Percentiles rank a stretch among this genome's conserved stretches.
Conservation (phyloP, 2,888 invertebrate species). For the Calameuta filiformis region DNA sequence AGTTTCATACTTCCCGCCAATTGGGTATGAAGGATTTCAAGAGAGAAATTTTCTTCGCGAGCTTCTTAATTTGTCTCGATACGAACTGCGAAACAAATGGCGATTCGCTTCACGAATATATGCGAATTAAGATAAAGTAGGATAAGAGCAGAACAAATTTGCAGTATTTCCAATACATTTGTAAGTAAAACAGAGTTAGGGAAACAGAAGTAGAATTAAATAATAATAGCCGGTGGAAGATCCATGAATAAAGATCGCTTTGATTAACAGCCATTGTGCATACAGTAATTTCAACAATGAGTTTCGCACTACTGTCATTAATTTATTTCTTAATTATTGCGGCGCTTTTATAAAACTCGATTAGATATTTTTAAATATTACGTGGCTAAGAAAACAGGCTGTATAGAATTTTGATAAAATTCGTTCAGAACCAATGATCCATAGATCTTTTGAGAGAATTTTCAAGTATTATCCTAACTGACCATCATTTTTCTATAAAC, state of each 20-base stretch:
- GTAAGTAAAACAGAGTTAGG: neutral
- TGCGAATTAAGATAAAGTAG: neutral
- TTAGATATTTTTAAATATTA: neutral
- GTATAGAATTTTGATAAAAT: too few relatives aligned
- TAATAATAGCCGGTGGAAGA: neutral
- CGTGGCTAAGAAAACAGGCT: too few relatives aligned
- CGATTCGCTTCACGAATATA: too few relatives aligned
- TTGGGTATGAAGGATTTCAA: neutral
- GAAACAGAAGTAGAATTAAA: neutral
- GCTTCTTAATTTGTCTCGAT: neutral
- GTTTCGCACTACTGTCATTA: neutral
- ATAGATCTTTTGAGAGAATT: neutral
- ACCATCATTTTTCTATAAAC: neutral
- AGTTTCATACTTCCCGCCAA: neutral
- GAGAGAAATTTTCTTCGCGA: neutral
- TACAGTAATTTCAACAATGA: neutral
- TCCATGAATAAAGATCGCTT: neutral
- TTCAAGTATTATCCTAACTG: neutral
- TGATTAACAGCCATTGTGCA: neutral
- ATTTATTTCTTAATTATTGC: neutral
- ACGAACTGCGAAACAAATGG: too few relatives aligned
- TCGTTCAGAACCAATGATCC: neutral
- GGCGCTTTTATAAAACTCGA: neutral
- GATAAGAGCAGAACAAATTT: neutral
- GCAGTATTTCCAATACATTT: neutral